Evolutionary conservation across 37 sponge, comb jelly and placozoan species (phyloP), one percentile per base, ranked within the genome.

Genomic region (Diacarnus erythraeanus): DNA sequence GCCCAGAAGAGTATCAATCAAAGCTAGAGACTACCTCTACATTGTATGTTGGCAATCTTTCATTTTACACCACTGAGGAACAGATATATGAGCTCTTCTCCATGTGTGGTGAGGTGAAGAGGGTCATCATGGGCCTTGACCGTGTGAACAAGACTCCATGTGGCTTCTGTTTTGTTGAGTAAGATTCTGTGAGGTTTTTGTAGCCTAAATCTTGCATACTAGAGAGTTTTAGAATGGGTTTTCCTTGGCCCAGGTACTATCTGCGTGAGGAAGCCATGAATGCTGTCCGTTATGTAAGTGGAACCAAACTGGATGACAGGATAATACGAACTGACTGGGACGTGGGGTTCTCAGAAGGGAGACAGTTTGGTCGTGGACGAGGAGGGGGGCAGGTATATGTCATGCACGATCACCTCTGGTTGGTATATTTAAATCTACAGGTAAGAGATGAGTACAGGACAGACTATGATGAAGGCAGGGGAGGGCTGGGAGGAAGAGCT

Each of bases 121-220:
- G 94, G 34, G 95, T 99, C 26, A 90, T 99, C 66, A 96, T 99
- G 97, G 99, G 99, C 18, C 87, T 99, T 33, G 99, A 99, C 78
- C 67, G 90, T 25, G 29, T 78, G 33, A 91, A 96, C 77, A 84
- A 87, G 84, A 99, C 99, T 30, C 99, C 99, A 0, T 99, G 99
- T 90, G 99, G 99, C 25, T 99, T 99, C 83, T 96, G 95, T 63
- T 99, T 99, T 81, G 97, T 99, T 34, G 99, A 99, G 93, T 99
- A 94, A 80, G 80, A 54, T 21, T 21, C 57, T 54, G 57, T 12
- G 12, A n/a, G n/a, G n/a, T n/a, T n/a, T n/a, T n/a, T n/a, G n/a
- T n/a, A n/a, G n/a, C n/a, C n/a, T n/a, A n/a, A n/a, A n/a, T n/a
- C n/a, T n/a, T n/a, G n/a, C n/a, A n/a, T n/a, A n/a, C n/a, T n/a